Evolutionary conservation across 2,888 invertebrate species (phyloP), one percentile per base, ranked within the genome.

Genomic region (Pandemis cinnamomeana): DNA sequence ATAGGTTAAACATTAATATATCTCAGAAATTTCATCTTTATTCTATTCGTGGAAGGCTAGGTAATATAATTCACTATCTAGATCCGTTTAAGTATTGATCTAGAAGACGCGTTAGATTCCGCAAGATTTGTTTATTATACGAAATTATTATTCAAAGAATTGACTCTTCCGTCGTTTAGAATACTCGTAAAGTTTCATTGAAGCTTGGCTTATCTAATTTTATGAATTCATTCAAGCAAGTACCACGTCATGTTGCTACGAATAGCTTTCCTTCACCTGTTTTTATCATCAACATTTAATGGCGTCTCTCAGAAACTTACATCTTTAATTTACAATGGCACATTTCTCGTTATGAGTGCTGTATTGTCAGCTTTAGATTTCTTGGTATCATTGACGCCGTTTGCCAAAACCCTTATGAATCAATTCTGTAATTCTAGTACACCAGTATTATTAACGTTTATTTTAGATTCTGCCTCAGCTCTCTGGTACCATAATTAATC

Each of bases 341-440:
- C n/a, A 42, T 64, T 69, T 69, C 58, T 68, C n/a, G 46, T 2
- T 41, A 44, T 69, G 51, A 36, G 27, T 62, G 15, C 55, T 55
- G 15, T 62, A 51, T 7, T 20, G 69, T 44, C 64, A 60, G 48
- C 63, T 73, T 69, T 58, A 60, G 58, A 15, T 60, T 73, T 73
- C 69, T 51, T n/a, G 48, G 73, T 73, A 73, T 60, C 27, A 41
- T 27, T 60, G 36, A n/a, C 60, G 10, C 60, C 60, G 63, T 42
- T 60, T 73, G 69, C 73, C 73, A 70, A 69, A n/a, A 48, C 64
- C 64, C 58, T 66, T 60, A 73, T 73, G 73, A 73, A 70, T 73
- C 73, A 73, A 70, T 64, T 7, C 7, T 73, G 36, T 69, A 73
- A 64, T 68, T 69, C 62, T 68, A 72, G 58, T 58, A 63, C 13